A percentile compares a stretch with the other conserved stretches of the same genome.
Evolutionary conservation across 2,888 invertebrate species (phyloP).

Genomic region (Eulithis prunata): DNA sequence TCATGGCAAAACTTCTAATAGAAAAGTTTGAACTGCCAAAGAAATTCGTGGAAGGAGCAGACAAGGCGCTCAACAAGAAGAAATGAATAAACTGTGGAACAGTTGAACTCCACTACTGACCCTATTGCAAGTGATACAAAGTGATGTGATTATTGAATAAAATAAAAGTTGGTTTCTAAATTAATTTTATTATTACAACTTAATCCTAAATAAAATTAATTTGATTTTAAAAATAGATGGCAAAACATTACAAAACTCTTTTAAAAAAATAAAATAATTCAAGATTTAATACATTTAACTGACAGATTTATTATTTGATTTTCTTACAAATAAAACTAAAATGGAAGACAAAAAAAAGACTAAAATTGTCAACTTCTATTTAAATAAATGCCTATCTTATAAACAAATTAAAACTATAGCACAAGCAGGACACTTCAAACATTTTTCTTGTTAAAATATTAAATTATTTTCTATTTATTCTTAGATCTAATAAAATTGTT

Average conservation of each 20-base stretch:
- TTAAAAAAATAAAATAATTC: not conserved
- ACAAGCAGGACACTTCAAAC: not conserved
- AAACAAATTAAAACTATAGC: not conserved
- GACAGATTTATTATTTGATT: constrained; percentile 1
- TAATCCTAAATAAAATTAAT: constrained; percentile 26
- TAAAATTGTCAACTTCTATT: constrained; percentile 23
- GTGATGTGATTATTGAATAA: constrained; percentile 39
- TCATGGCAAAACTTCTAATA: constrained; percentile 80
- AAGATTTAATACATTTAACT: not conserved
- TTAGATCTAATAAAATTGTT: constrained; percentile 35
- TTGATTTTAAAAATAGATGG: constrained; percentile 35
- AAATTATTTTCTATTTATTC: constrained; percentile 29
- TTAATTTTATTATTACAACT: constrained; percentile 37
- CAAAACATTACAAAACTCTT: constrained; percentile 20
- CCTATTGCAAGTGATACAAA: constrained; percentile 34
- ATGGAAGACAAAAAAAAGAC: constrained; percentile 39
- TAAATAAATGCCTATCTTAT: not conserved
- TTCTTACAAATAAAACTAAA: constrained; percentile 21
- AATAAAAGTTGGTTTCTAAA: constrained; percentile 40
- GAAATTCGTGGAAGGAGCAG: constrained; percentile 89
- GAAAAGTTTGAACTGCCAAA: constrained; percentile 91
- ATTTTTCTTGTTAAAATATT: not conserved
- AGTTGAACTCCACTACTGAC: not conserved
- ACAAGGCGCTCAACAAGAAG: constrained; percentile 89
- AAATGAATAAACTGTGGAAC: constrained; percentile 51